Percentiles rank a stretch among this genome's conserved stretches.
phyloP scores from a whole-genome alignment of 2,888 invertebrate species.

The Drosophila monieri region DNA sequence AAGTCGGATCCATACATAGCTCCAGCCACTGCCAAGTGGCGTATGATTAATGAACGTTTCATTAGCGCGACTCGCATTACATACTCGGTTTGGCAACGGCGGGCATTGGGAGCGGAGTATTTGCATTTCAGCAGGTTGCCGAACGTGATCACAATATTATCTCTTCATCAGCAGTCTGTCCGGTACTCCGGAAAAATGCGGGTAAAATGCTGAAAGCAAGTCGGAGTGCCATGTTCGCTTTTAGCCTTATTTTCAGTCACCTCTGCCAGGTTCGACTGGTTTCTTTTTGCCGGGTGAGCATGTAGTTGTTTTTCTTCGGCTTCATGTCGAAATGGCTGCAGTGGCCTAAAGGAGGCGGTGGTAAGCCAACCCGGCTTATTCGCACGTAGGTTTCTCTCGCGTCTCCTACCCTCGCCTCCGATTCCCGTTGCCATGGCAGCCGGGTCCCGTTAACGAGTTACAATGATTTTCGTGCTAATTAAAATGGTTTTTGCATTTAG shows the following conservation, averaged over 20 bases:
- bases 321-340: conserved; percentile 28
- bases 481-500: conserved; percentile 81
- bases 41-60: conserved; percentile 80
- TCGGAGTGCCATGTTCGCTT: conserved; percentile 1
- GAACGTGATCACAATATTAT: conserved; percentile 81
- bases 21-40: conserved; percentile 45
- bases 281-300: conserved; percentile 27
- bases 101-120: conserved; percentile 34
- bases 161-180: conserved; percentile 71
- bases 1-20: conserved; percentile 43
- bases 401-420: not conserved
- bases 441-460: conserved; percentile 73
- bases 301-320: conserved; percentile 45
- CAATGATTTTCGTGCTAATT: conserved; percentile 80
- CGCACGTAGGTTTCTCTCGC: conserved; percentile 5
- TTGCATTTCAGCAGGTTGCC: conserved; percentile 76
- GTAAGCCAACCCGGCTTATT: conserved; percentile 36
- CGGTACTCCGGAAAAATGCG: conserved; percentile 24
- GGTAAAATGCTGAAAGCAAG: conserved; percentile 24
- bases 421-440: conserved; percentile 26
- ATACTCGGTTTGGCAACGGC: conserved; percentile 37
- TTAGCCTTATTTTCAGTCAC: conserved; percentile 3
- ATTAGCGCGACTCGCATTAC: conserved; percentile 69
- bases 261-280: conserved; percentile 28
- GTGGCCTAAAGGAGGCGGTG: conserved; percentile 20